These are phyloP conservation scores for Marmota flaviventris DNA, from an alignment of 2,113 vertebrate species.

Conservation along the genomic window DNA sequence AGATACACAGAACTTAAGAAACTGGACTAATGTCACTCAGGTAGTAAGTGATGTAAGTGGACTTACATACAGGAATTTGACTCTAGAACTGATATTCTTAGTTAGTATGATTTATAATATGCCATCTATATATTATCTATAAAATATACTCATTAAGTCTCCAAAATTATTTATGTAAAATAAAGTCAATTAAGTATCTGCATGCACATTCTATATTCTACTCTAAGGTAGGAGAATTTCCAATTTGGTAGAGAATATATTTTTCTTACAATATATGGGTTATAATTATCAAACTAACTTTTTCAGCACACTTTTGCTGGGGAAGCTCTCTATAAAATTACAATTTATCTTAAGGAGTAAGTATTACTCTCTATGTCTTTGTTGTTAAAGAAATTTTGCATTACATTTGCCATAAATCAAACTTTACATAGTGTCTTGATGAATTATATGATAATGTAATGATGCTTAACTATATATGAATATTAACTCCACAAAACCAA, in stretches of 20 bases:
- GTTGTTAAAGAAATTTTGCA: not conserved
- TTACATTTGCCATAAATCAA: not conserved
- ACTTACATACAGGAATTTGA: not conserved
- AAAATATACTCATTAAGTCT: not conserved
- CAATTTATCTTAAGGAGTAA: not conserved
- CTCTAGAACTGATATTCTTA: not conserved
- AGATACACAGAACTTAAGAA: not conserved
- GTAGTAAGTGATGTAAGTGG: not conserved
- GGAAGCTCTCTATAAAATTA: not conserved
- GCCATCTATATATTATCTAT: not conserved
- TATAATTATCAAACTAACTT: conserved; percentile 16
- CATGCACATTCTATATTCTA: not conserved
- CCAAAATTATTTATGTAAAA: not conserved
- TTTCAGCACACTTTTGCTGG: not conserved
- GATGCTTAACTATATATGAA: not conserved
- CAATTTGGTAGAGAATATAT: not conserved
- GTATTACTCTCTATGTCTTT: not conserved
- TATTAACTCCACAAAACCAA: not conserved
- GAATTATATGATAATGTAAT: not conserved
- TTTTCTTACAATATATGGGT: not conserved
- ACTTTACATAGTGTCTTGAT: not conserved
- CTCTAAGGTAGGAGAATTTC: not conserved
- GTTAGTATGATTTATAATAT: not conserved
- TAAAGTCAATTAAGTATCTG: not conserved
- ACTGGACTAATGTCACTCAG: not conserved